Conservation (phyloP, 2,113 vertebrate genomes). For the Clupea harengus region DNA sequence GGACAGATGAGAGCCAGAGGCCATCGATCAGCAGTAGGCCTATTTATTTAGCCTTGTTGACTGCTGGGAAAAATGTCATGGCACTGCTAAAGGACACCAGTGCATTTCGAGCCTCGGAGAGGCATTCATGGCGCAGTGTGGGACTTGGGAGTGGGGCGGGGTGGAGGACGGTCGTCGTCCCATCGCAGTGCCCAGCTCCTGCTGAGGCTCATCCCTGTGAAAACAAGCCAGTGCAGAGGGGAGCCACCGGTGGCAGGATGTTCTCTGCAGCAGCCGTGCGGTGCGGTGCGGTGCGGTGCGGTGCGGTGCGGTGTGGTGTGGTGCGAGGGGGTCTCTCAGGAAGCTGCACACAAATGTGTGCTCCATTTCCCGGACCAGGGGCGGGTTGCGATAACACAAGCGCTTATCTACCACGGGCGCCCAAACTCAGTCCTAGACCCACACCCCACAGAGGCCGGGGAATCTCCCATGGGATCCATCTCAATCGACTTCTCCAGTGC, state of each 20-base stretch:
- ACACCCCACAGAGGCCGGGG: not conserved
- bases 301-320: no score
- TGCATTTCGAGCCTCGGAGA: not conserved
- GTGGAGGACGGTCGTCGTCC: not conserved
- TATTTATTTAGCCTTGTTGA: not conserved
- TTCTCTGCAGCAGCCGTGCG: not conserved
- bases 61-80: not conserved
- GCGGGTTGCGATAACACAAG: not conserved
- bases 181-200: not conserved
- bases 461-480: not conserved
- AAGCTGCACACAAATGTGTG: not conserved
- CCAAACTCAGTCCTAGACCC: not conserved
- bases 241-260: not conserved
- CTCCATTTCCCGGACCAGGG: not conserved
- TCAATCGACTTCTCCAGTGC: not conserved
- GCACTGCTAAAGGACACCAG: not conserved
- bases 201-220: not conserved
- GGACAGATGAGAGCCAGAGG: not conserved
- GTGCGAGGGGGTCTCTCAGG: slow-evolving; percentile 7
- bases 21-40: not conserved
- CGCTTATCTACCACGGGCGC: not conserved
- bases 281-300: no score
- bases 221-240: not conserved
- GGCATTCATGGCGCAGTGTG: not conserved
- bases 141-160: not conserved